These are phyloP conservation scores for Pedionomus torquatus DNA, from an alignment of 2,113 vertebrate genomes.

Conservation along the genomic window DNA sequence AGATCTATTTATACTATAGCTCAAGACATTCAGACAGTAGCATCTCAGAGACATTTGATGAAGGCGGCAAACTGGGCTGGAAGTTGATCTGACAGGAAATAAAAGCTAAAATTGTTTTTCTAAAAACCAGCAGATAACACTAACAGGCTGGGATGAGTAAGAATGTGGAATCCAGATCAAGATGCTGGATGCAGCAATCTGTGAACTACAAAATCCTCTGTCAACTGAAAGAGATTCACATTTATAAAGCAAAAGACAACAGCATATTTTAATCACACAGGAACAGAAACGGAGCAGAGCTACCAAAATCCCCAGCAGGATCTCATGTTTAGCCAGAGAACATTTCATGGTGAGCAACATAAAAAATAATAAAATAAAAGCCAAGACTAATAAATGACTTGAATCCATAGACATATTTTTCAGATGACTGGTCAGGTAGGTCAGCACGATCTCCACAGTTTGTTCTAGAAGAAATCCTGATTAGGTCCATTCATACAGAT, in stretches of 20 bases:
- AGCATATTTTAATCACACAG: background rate
- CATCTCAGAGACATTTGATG: background rate
- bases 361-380: constrained; percentile 33
- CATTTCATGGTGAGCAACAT: background rate
- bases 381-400: constrained; percentile 47
- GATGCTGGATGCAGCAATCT: background rate
- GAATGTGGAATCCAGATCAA: background rate
- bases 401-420: constrained; percentile 32
- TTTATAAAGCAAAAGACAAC: background rate
- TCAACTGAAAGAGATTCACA: background rate
- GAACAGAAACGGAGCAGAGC: background rate
- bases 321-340: constrained; percentile 26
- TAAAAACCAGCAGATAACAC: constrained; percentile 29
- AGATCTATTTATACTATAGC: constrained; percentile 32
- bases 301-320: constrained; percentile 40
- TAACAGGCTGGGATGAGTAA: constrained; percentile 22
- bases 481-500: constrained; percentile 18
- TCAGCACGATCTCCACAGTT: background rate
- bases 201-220: background rate
- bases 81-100: constrained; percentile 53
- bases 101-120: constrained; percentile 47
- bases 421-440: constrained; percentile 2
- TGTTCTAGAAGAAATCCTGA: constrained; percentile 54
- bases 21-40: constrained; percentile 38
- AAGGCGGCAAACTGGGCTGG: background rate